Conservation (phyloP, 2,113 vertebrate species). For the Pseudonaja textilis region DNA sequence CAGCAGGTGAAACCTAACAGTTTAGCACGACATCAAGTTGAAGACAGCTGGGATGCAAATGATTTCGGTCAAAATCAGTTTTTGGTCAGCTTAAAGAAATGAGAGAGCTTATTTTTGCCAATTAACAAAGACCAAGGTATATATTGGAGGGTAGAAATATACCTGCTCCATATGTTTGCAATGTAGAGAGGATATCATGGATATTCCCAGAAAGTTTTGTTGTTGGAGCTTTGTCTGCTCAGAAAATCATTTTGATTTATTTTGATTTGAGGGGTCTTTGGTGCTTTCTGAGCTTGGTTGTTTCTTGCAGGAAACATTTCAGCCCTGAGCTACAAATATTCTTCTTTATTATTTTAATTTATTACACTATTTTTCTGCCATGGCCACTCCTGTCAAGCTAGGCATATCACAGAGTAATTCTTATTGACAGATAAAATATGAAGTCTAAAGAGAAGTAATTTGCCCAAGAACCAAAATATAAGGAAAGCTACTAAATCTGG, state of each 20-base stretch:
- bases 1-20: neutral
- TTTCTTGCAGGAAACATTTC: neutral
- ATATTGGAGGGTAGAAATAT: neutral
- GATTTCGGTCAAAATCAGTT: neutral
- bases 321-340: neutral
- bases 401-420: neutral
- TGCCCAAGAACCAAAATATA: neutral
- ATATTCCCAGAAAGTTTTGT: neutral
- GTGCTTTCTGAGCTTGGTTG: neutral
- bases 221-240: neutral
- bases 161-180: neutral
- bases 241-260: neutral
- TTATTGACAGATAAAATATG: neutral
- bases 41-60: neutral
- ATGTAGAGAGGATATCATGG: neutral
- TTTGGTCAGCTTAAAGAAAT: neutral
- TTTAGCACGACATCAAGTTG: neutral
- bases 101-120: neutral
- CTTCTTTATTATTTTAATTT: neutral
- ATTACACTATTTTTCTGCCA: neutral
- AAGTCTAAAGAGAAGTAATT: neutral
- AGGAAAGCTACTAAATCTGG: neutral
- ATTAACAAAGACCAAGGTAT: neutral
- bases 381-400: neutral
- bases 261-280: neutral